Evolutionary conservation across 2,113 vertebrate genomes (phyloP), one percentile per base, ranked within the genome.

Genomic region (Grus americana): DNA sequence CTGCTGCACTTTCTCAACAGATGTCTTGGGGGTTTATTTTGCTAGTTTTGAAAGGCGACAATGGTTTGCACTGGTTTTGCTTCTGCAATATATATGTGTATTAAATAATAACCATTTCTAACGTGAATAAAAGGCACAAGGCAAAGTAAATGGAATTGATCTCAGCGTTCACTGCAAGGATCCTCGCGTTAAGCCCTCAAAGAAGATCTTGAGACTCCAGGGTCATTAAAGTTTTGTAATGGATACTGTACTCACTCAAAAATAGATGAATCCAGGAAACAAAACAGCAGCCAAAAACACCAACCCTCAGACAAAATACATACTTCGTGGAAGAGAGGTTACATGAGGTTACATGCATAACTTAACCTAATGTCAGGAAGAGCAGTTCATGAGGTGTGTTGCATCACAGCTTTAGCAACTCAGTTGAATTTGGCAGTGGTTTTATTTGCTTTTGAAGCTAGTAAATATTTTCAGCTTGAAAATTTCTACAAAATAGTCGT

Each of bases 401-500:
- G 59, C 47, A 40, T 91, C 75, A 81, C 15, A 11, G 34, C 58
- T 59, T 54, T 40, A 91, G 78, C 87, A 93, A 68, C 18, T 47
- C 65, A 24, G 86, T 29, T 95, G 89, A 86, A 79, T 84, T 85
- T 96, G 96, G 86, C 91, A 89, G 36, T 38, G 32, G 5, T 76
- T 85, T 88, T 87, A 42, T 93, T 97, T 96, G 46, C 46, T 90
- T 89, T 92, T 76, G 63, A 55, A 65, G 46, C 40, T 65, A 57
- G 63, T 87, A 93, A 90, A 90, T 91, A 58, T 91, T 93, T 91
- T 63, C 36, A 78, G 23, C 59, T 84, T 78, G 66, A 29, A 76
- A 24, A 79, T 79, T 76, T 95, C 72, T 93, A 29, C 30, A 52
- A 86, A 83, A 72, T 9, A 70, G 32, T 74, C 22, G 26, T 49